Evolutionary conservation across 2,888 invertebrate genomes (phyloP).

Genomic region (Oligia strigilis): DNA sequence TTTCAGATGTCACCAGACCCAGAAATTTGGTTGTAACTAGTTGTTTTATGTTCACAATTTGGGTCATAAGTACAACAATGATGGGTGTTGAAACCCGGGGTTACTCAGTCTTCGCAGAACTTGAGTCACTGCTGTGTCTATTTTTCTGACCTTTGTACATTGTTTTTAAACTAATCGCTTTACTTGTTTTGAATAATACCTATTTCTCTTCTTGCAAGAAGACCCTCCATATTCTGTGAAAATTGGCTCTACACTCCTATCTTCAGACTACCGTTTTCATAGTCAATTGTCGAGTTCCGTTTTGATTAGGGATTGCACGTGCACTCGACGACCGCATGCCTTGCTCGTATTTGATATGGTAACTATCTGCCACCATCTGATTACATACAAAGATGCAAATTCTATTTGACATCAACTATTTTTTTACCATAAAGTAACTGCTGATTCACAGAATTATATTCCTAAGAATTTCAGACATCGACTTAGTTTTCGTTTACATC

Average conservation of each 20-base stretch:
- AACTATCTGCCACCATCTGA: constrained; percentile 17
- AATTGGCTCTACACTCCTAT: constrained; percentile 6
- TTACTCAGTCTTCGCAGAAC: constrained; percentile 48
- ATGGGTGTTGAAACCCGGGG: constrained; percentile 10
- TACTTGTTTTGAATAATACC: constrained; percentile 18
- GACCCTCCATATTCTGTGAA: constrained; percentile 18
- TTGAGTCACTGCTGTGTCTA: constrained; percentile 44
- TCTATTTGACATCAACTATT: neutral
- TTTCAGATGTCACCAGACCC: constrained; percentile 68
- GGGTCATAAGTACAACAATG: constrained; percentile 56
- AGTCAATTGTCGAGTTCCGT: constrained; percentile 48
- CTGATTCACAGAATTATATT: neutral
- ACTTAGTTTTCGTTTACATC: neutral
- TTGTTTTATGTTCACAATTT: constrained; percentile 46
- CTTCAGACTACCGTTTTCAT: constrained; percentile 29
- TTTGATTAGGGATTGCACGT: constrained; percentile 56
- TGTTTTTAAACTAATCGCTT: constrained; percentile 18
- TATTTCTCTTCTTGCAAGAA: neutral
- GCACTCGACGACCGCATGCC: constrained; percentile 17
- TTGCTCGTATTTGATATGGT: constrained; percentile 21
- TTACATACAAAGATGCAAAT: neutral
- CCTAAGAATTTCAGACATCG: neutral
- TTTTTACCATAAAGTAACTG: neutral
- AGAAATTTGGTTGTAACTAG: constrained; percentile 62
- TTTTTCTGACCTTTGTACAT: constrained; percentile 47